Evolutionary conservation across 2,797 vertebrate genomes (phyloP).

Genomic region (Loris lydekkerianus): DNA sequence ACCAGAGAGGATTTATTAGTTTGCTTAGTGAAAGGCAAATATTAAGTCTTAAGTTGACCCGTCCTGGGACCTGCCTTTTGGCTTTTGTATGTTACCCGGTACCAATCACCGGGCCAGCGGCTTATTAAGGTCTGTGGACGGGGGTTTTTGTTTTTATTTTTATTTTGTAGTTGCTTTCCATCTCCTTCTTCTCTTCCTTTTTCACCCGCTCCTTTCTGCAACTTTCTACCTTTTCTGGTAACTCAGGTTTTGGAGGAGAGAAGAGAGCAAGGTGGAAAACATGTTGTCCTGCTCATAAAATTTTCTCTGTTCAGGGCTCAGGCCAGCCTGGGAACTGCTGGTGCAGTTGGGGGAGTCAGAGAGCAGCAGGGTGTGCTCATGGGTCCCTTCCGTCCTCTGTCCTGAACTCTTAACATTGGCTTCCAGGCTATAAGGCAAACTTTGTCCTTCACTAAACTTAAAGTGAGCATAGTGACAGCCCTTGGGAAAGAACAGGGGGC

Average conservation of each 20-base stretch:
- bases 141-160: constrained; percentile 6
- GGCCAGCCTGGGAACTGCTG: neutral
- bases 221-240: neutral
- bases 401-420: neutral
- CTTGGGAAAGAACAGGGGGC: neutral
- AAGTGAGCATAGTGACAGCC: neutral
- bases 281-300: neutral
- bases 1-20: constrained; percentile 86
- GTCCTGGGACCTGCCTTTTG: constrained; percentile 79
- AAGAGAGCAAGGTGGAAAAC: neutral
- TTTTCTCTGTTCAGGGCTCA: neutral
- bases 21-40: constrained; percentile 88
- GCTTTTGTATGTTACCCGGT: constrained; percentile 81
- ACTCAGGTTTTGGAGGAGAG: neutral
- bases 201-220: neutral
- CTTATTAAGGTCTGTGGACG: neutral
- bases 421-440: neutral
- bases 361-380: neutral
- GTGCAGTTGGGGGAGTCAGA: rapidly evolving
- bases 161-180: neutral
- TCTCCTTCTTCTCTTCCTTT: neutral
- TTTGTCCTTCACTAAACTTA: neutral
- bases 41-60: constrained; percentile 73
- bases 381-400: neutral
- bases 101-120: constrained; percentile 52